Percentiles rank a stretch among this genome's conserved stretches.
These are phyloP conservation scores for Hydrocynus forskahlii DNA, from an alignment of 2,797 vertebrate species.

Conservation along the genomic window DNA sequence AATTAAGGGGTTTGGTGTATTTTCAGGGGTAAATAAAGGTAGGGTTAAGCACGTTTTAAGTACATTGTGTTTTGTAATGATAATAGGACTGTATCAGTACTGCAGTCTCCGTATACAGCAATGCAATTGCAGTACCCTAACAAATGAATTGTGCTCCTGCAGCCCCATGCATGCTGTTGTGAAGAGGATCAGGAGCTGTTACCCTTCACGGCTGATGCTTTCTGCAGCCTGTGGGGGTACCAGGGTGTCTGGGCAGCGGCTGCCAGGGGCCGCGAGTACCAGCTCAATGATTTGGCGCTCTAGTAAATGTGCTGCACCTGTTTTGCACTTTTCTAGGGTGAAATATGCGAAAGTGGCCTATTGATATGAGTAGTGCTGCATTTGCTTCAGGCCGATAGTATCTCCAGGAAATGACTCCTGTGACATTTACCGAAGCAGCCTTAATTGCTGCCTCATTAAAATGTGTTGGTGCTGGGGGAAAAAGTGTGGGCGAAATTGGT, in stretches of 20 bases:
- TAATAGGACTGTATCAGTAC: too few relatives aligned
- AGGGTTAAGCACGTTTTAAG: too few relatives aligned
- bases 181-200: constrained; percentile 74
- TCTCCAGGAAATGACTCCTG: constrained; percentile 58
- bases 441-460: constrained; percentile 60
- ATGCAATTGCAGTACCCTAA: too few relatives aligned
- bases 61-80: too few relatives aligned
- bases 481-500: background rate
- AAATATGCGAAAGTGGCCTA: background rate
- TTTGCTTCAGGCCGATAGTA: constrained; percentile 34
- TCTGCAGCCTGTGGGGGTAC: constrained; percentile 75
- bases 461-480: constrained; percentile 28
- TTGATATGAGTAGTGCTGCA: constrained; percentile 1
- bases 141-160: too few relatives aligned
- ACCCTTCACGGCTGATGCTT: constrained; percentile 73
- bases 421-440: constrained; percentile 59
- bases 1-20: too few relatives aligned
- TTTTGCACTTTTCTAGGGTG: constrained; percentile 20
- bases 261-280: constrained; percentile 73
- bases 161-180: constrained; percentile 74
- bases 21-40: too few relatives aligned
- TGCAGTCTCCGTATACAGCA: too few relatives aligned
- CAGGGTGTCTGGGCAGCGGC: constrained; percentile 68
- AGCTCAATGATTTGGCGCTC: constrained; percentile 80
- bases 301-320: constrained; percentile 72